phyloP scores from a whole-genome alignment of 1,140 invertebrate genomes.

The Drosophila tropicalis region DNA sequence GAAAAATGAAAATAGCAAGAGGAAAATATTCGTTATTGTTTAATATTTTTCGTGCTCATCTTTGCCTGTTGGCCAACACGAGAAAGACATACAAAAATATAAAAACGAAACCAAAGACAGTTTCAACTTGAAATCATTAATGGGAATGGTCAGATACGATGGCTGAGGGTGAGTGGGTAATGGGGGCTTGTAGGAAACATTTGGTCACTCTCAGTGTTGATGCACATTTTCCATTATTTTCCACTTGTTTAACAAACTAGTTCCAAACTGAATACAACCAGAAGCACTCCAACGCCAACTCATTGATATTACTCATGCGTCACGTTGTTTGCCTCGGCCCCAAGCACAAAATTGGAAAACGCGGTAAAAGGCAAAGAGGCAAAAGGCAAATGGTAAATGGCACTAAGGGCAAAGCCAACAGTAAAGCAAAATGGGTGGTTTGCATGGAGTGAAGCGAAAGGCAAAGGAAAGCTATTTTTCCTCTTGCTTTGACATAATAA shows the following conservation, averaged over 20 bases:
- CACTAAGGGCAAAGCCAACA: not conserved
- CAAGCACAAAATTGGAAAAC: constrained; percentile 44
- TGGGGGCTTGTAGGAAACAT: not conserved
- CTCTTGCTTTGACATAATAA: constrained; percentile 47
- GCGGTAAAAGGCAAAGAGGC: constrained; percentile 28
- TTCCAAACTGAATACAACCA: constrained; percentile 18
- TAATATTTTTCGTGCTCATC: constrained; percentile 69
- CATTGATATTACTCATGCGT: constrained; percentile 62
- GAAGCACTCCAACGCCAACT: constrained; percentile 44
- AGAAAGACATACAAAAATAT: constrained; percentile 31
- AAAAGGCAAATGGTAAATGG: constrained; percentile 15
- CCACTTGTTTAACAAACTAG: constrained; percentile 35
- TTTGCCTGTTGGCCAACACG: constrained; percentile 48
- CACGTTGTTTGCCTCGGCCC: constrained; percentile 34
- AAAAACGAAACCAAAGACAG: constrained; percentile 18
- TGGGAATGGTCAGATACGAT: constrained; percentile 10
- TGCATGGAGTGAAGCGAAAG: not conserved
- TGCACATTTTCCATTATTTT: constrained; percentile 10
- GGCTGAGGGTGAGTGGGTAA: not conserved
- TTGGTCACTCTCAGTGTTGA: constrained; percentile 15
- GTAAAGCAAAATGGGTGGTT: not conserved
- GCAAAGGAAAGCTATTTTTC: constrained; percentile 13
- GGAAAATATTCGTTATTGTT: constrained; percentile 47
- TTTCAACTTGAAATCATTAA: constrained; percentile 45
- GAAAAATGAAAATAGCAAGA: not conserved